These are phyloP conservation scores for Geopemphigus sp. DNA, from an alignment of 1,140 invertebrate species.

Conservation along the genomic window DNA sequence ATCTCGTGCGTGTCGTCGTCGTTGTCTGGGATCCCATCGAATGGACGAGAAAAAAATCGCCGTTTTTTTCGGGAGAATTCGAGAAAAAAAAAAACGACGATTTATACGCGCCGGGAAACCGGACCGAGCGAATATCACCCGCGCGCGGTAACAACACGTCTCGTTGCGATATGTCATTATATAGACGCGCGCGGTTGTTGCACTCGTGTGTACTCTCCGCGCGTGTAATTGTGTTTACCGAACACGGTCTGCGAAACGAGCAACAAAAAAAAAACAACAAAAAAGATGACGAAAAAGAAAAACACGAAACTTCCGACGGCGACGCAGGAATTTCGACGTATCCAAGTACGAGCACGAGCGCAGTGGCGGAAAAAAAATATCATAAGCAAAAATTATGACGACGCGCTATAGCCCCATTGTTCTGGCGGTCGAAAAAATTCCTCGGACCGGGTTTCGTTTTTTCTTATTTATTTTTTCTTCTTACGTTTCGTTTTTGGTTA, in stretches of 20 bases:
- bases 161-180: slow-evolving; percentile 8
- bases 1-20: neutral
- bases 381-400: slow-evolving; percentile 30
- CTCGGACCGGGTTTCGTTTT: neutral
- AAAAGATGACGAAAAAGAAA: neutral
- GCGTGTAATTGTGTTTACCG: neutral
- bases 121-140: neutral
- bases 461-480: neutral
- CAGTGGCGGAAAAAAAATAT: neutral
- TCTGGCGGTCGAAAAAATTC: slow-evolving; percentile 1
- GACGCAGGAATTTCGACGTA: neutral
- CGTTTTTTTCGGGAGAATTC: no score
- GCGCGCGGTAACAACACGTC: neutral
- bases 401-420: slow-evolving; percentile 6
- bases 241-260: neutral
- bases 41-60: no score
- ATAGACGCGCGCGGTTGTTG: slow-evolving; percentile 21
- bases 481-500: neutral
- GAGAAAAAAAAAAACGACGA: neutral
- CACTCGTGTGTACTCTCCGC: no score
- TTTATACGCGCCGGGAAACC: neutral
- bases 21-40: neutral
- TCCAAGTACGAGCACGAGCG: neutral
- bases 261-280: neutral
- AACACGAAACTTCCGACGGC: slow-evolving; percentile 23